A percentile compares a stretch with the other conserved stretches of the same genome.
Evolutionary conservation across 2,113 vertebrate species (phyloP).

Genomic region (Erythrolamprus reginae): DNA sequence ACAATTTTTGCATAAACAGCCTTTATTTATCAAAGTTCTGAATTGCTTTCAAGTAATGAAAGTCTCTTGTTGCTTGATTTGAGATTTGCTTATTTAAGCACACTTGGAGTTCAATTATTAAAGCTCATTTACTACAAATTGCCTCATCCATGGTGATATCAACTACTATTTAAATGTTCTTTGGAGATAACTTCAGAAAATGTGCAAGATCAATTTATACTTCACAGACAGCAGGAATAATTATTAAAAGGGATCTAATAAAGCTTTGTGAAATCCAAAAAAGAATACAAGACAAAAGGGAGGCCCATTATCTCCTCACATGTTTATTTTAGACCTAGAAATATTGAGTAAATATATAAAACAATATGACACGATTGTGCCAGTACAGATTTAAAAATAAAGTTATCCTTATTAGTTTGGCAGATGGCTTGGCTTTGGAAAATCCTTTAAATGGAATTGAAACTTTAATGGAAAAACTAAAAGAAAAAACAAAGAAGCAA

Average conservation of each 20-base stretch:
- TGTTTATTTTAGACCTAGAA: neutral
- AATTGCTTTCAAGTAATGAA: neutral
- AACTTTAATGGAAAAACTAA: neutral
- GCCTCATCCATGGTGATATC: neutral
- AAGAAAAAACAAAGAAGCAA: no score
- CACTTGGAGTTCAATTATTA: neutral
- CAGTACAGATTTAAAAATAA: neutral
- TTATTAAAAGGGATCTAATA: neutral
- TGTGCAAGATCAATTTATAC: neutral
- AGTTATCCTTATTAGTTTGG: neutral
- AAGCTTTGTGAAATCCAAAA: neutral
- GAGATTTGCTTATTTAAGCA: neutral
- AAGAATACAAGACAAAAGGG: neutral
- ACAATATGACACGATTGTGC: neutral
- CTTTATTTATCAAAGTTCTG: neutral
- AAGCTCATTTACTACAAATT: neutral
- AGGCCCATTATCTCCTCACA: neutral
- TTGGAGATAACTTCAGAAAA: neutral
- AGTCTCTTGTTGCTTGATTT: neutral
- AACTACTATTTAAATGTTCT: neutral
- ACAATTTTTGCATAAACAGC: neutral
- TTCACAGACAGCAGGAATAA: neutral
- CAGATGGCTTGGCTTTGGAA: neutral
- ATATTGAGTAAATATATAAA: neutral
- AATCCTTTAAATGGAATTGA: neutral